Evolutionary conservation across 2,888 invertebrate genomes (phyloP), one percentile per base, ranked within the genome.

Genomic region (Drosophila maculinotata): DNA sequence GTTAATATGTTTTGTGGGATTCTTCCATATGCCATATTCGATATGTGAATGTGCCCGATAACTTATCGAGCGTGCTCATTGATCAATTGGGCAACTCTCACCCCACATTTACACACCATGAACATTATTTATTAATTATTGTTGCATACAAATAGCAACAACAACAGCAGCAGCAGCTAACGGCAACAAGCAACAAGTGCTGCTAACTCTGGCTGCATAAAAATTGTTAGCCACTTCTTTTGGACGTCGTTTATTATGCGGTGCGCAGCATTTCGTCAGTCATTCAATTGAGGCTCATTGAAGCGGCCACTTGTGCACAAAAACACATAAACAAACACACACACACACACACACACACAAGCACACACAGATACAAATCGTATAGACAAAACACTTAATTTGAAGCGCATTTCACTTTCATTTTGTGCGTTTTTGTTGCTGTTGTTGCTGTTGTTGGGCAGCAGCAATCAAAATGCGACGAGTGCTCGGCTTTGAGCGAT

Each of bases 331-430:
- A 23, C 51, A 51, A 42, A 39, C 36, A 56, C 44, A 49, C 33
- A 45, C 10, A 30, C 30, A 49, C 20, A 48, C 14, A 58, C 25
- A 48, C 17, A 52, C 35, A 44, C 9, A 36, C 26, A n/a, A n/a
- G n/a, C n/a, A n/a, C n/a, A n/a, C n/a, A n/a, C n/a, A n/a, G n/a
- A n/a, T n/a, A n/a, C n/a, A 33, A 23, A 41, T 59, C 33, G 14
- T 20, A 17, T 58, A 42, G 72, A 57, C 49, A 57, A 67, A 36
- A 66, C 79, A 78, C 85, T 75, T 84, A 64, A 85, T 79, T 79
- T 86, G 75, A 68, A 69, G 85, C 82, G 83, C 82, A 87, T 81
- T 85, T 81, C 82, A 87, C 87, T 81, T 87, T 81, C 87, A 78
- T 84, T 81, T 81, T 59, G 25, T 57, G 30, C 33, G 51, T 62